Evolutionary conservation across 2,113 vertebrate species (phyloP), one percentile per base, ranked within the genome.

Genomic region (Sylvietta virens): DNA sequence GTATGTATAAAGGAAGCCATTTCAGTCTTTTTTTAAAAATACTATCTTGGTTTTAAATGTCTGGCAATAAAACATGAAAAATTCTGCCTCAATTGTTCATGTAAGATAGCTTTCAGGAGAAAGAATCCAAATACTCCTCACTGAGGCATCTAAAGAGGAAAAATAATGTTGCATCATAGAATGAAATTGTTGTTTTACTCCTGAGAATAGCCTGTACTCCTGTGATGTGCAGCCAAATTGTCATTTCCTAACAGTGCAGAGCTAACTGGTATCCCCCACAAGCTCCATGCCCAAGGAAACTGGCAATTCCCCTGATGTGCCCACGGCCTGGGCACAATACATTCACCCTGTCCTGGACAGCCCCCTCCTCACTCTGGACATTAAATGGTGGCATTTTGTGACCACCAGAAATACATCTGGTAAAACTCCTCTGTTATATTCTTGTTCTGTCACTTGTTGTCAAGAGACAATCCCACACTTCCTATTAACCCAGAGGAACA

Each of bases 141-240:
- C 19, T 42, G 44, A 74, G 53, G 30, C 33, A 71, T 79, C 14
- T 44, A 40, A 76, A 62, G 57, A 71, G 33, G 18, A 73, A 13
- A 13, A 3, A 37, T 0, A 50, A 14, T 0, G 1, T 16, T 27
- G 9, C 40, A 65, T 39, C 14, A 56, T 16, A 33, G 28, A 93
- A 70, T 11, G 3, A 50, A 72, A 72, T 18, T 15, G 35, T 7
- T 7, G 14, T 74, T 81, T 51, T 56, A 47, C 15, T 20, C 45
- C 51, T 18, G 15, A 79, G 40, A 77, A 81, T 3, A 15, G 33
- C 35, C 20, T 31, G 31, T 22, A 35, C 21, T 50, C 44, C 71
- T 31, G 30, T 26, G 35, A 21, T 9, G 18, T 54, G 51, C 12
- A 73, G 40, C 15, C 61, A 88, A 77, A 70, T 28, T 65, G 7